Percentiles rank a stretch among this genome's conserved stretches.
Conservation (phyloP, 2,113 vertebrate genomes). For the Pterocles burchelli region DNA sequence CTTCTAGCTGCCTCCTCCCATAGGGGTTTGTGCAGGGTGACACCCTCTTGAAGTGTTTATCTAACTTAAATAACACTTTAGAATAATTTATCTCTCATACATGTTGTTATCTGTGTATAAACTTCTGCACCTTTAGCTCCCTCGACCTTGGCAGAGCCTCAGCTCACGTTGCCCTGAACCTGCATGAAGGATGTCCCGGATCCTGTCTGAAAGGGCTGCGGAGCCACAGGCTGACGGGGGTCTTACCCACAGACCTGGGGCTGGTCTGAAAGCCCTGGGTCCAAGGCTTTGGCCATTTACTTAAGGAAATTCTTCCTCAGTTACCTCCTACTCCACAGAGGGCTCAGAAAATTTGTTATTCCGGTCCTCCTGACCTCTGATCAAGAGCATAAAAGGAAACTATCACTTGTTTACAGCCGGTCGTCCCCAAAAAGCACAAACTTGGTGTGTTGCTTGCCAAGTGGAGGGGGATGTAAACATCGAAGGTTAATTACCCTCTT, state of each 20-base stretch:
- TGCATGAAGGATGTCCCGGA: not conserved
- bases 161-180: not conserved
- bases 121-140: not conserved
- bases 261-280: not conserved
- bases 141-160: not conserved
- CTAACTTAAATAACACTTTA: not conserved
- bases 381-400: not conserved
- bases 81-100: not conserved
- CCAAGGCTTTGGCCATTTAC: not conserved
- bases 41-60: not conserved
- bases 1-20: not conserved
- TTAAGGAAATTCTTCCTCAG: not conserved
- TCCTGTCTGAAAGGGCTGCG: not conserved
- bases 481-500: slow-evolving; percentile 33
- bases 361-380: not conserved
- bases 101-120: not conserved
- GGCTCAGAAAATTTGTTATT: not conserved
- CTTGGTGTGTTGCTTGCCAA: not conserved
- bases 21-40: not conserved
- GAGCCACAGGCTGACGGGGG: not conserved
- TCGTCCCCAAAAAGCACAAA: not conserved
- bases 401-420: not conserved
- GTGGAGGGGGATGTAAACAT: slow-evolving; percentile 5
- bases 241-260: not conserved
- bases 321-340: not conserved